Base-by-base conservation (phyloP, 2,113 vertebrate species). In the Ceratotherium simum region DNA sequence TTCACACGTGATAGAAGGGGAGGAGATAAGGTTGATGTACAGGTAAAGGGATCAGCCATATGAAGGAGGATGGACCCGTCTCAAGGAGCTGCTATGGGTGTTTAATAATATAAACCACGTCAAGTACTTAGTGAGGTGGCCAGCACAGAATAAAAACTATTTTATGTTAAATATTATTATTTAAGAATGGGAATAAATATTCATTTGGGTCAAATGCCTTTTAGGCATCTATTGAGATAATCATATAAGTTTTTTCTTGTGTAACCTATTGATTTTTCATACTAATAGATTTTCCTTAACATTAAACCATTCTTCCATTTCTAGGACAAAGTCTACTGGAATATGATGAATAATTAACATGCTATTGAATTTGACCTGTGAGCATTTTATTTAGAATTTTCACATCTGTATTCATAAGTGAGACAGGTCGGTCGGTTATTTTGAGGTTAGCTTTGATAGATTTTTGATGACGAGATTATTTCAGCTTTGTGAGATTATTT, bases 1-100 rank as follows among this genome's bases (percentile, higher is more conserved):
- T n/a, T 10, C 64, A 0, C 0, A 0, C 1, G 21, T 1, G 33
- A 18, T 10, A 83, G 12, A 21, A 21, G 46, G 8, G 21, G 4
- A 18, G 64, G 21, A 21, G 23, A 18, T 21, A 25, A 16, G 67
- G 3, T 8, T 8, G 20, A 58, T 2, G 20, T 0, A 0, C 0
- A 9, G 78, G 9, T 8, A 31, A 8, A 69, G 36, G 58, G 5
- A 1, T 12, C 1, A 1, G n/a, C 5, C 20, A 0, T 17, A 8
- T 0, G 5, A 0, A 17, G 36, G 10, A 25, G 51, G 25, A 2
- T 8, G 23, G 58, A 20, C 64, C 12, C 21, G 1, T 1, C 23
- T 36, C 33, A 29, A 17, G 39, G 1, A 2, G n/a, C 14, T 5
- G 5, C 20, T 12, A 14, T 3, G 33, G 29, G 1, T 25, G 17